Conservation (phyloP, 2,113 vertebrate genomes). For the Psophia crepitans region DNA sequence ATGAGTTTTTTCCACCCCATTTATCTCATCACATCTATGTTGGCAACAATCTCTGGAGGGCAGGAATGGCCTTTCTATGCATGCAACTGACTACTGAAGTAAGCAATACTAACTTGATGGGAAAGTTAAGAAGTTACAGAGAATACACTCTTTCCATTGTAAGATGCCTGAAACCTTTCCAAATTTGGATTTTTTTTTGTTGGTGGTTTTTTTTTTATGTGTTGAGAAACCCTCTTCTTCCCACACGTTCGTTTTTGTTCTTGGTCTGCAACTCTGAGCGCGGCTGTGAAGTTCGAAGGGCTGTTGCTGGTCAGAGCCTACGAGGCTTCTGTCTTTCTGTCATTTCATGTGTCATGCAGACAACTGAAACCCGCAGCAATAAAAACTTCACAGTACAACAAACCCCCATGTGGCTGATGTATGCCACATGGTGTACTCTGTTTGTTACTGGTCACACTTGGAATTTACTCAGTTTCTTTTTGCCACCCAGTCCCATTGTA, state of each 20-base stretch:
- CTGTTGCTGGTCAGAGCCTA: conserved; percentile 34
- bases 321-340: conserved; percentile 20
- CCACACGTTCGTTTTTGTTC: neutral
- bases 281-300: neutral
- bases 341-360: conserved; percentile 36
- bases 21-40: neutral
- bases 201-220: neutral
- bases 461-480: conserved; percentile 30
- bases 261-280: neutral
- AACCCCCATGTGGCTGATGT: conserved; percentile 1
- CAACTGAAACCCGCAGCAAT: conserved; percentile 2
- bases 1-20: conserved; percentile 2
- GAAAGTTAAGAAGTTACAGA: neutral
- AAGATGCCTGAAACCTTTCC: conserved; percentile 19
- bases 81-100: neutral
- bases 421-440: conserved; percentile 39
- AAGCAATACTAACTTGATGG: neutral
- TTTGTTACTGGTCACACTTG: conserved; percentile 42
- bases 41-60: neutral
- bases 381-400: conserved; percentile 44
- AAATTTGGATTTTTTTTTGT: neutral
- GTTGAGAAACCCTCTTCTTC: neutral
- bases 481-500: neutral
- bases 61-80: neutral
- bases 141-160: conserved; percentile 29